phyloP scores from a whole-genome alignment of 2,888 invertebrate species.

The Phortica okadai region DNA sequence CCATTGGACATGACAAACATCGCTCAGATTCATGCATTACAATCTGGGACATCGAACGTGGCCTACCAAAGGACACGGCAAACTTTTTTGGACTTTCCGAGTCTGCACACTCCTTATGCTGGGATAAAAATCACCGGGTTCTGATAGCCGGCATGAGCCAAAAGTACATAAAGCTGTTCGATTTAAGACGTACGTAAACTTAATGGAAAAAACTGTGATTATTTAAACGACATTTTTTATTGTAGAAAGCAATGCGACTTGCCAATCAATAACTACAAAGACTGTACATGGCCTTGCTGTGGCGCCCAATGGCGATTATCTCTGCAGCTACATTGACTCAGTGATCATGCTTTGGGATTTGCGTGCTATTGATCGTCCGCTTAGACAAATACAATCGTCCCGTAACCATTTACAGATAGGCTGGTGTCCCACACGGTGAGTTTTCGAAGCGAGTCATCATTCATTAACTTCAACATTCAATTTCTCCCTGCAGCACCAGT shows the following conservation, averaged over 20 bases:
- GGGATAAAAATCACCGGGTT: constrained; percentile 86
- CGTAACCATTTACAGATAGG: constrained; percentile 83
- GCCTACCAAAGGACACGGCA: constrained; percentile 73
- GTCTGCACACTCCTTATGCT: constrained; percentile 88
- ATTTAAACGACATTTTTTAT: constrained; percentile 26
- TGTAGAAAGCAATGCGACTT: constrained; percentile 81
- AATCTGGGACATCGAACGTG: constrained; percentile 86
- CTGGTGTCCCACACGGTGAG: constrained; percentile 91
- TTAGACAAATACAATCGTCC: constrained; percentile 82
- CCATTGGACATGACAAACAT: constrained; percentile 92
- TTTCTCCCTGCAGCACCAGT: constrained; percentile 78
- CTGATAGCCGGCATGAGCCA: constrained; percentile 93
- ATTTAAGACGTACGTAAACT: constrained; percentile 85
- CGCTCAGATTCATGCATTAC: constrained; percentile 92
- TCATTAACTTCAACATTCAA: background rate
- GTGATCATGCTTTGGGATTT: constrained; percentile 93
- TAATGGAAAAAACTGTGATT: background rate
- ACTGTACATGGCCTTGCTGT: constrained; percentile 89
- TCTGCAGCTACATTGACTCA: constrained; percentile 90
- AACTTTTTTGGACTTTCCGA: constrained; percentile 90
- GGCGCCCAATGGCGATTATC: constrained; percentile 86
- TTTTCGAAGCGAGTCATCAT: background rate
- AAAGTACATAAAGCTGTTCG: constrained; percentile 91
- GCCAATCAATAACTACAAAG: constrained; percentile 81
- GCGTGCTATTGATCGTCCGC: constrained; percentile 89